phyloP scores from a whole-genome alignment of 1,140 invertebrate species.

The Centruroides sculpturatus region DNA sequence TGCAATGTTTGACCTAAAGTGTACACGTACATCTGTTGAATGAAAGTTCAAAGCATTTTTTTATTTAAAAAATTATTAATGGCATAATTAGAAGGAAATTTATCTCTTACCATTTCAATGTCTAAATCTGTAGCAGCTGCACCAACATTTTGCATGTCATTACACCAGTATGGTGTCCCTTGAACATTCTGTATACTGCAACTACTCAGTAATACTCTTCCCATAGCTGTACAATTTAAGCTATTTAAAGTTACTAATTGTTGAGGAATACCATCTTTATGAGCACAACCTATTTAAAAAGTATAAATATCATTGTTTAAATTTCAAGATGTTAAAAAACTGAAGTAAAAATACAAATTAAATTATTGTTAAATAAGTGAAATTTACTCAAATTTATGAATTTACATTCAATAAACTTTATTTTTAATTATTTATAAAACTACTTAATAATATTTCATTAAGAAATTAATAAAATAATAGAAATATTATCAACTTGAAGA shows the following conservation, averaged over 20 bases:
- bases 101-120: slow-evolving; percentile 3
- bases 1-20: slow-evolving; percentile 9
- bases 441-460: too few species aligned
- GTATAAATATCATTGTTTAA: not conserved
- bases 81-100: too few species aligned
- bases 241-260: slow-evolving; percentile 8
- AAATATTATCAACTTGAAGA: too few species aligned
- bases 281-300: slow-evolving; percentile 4
- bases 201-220: slow-evolving; percentile 1
- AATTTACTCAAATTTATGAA: too few species aligned
- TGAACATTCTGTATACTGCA: not conserved
- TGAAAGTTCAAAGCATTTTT: not conserved
- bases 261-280: slow-evolving; percentile 8
- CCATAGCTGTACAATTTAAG: slow-evolving; percentile 5
- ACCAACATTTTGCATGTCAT: not conserved
- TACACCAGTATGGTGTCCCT: slow-evolving; percentile 1
- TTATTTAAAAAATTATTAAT: not conserved
- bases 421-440: too few species aligned
- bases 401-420: too few species aligned
- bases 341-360: too few species aligned
- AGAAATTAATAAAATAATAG: too few species aligned
- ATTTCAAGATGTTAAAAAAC: not conserved
- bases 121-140: not conserved
- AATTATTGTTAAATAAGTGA: too few species aligned
- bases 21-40: slow-evolving; percentile 5